These are phyloP conservation scores for Macquaria australasica DNA, from an alignment of 2,113 vertebrate genomes.

Conservation along the genomic window DNA sequence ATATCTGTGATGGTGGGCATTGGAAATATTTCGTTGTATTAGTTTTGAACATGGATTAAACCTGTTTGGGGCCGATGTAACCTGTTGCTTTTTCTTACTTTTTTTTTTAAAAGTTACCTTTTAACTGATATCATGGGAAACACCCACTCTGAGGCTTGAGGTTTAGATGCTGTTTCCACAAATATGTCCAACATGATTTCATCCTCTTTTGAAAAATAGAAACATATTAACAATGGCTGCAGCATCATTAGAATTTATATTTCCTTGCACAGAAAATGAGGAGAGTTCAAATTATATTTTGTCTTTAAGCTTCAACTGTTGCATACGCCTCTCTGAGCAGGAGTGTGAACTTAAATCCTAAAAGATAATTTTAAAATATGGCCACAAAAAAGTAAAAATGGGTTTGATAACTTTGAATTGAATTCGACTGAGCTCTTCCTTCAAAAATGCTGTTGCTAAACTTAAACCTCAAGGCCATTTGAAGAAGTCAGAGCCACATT, in stretches of 20 bases:
- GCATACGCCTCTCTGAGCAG: neutral
- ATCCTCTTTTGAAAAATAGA: neutral
- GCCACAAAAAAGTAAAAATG: neutral
- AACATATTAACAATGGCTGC: neutral
- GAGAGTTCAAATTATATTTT: neutral
- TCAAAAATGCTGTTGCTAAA: constrained; percentile 7
- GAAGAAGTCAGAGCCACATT: constrained; percentile 23
- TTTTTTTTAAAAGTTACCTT: neutral
- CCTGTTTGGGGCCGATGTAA: neutral
- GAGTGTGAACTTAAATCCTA: neutral
- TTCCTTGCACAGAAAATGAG: neutral
- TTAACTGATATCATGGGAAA: too few relatives aligned
- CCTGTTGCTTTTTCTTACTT: neutral
- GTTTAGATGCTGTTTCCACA: neutral
- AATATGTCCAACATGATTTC: neutral
- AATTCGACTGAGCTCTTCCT: neutral
- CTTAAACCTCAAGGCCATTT: constrained; percentile 46
- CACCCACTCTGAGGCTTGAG: neutral
- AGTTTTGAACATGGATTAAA: neutral
- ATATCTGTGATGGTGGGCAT: neutral
- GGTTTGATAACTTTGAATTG: neutral
- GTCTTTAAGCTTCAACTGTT: neutral
- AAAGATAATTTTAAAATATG: neutral
- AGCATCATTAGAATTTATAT: neutral
- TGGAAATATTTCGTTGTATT: neutral